Base-by-base conservation (phyloP, 2,888 invertebrate genomes). In the Bombylius discolor region DNA sequence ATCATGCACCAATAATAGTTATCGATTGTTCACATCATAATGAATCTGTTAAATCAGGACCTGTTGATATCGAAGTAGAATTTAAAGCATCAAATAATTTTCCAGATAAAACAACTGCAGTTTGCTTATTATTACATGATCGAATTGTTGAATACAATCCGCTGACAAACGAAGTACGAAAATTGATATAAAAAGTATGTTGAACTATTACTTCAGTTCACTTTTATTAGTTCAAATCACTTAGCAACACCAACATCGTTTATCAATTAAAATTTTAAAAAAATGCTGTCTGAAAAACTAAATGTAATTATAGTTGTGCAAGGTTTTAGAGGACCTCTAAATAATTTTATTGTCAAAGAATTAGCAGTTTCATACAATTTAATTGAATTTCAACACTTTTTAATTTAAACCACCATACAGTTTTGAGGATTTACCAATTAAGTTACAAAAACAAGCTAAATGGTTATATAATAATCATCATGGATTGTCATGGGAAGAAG, bases 11-110 rank as follows among this genome's bases (percentile, higher is more conserved):
- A 12, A 53, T 67, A 49, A 59, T 62, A 49, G 62, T 65, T 14
- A 62, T 65, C 50, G 64, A 66, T 57, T 66, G 66, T 56, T 63
- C 62, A 11, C 58, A 63, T 56, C 64, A 66, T 61, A 63, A 61
- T 48, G 64, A 66, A 61, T 44, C 55, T 0, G 54, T 65, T 4
- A 55, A 56, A 54, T 47, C 54, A n/a, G 53, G 52, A n/a, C 50
- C 53, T 32, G 51, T 59, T 31, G 59, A 59, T 45, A 53, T 60
- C 39, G 49, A 51, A 6, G 14, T 58, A n/a, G 55, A 58, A 49
- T 53, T 60, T 33, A 49, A 55, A 52, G 51, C 52, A 44, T 39
- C 36, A 11, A n/a, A 14, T 45, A 47, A 49, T 52, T 53, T 56
- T 23, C 56, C 55, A 52, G 5, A 33, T 42, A 47, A 55, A 36